Evolutionary conservation across 2,113 vertebrate genomes (phyloP).

Genomic region (Pipa parva): DNA sequence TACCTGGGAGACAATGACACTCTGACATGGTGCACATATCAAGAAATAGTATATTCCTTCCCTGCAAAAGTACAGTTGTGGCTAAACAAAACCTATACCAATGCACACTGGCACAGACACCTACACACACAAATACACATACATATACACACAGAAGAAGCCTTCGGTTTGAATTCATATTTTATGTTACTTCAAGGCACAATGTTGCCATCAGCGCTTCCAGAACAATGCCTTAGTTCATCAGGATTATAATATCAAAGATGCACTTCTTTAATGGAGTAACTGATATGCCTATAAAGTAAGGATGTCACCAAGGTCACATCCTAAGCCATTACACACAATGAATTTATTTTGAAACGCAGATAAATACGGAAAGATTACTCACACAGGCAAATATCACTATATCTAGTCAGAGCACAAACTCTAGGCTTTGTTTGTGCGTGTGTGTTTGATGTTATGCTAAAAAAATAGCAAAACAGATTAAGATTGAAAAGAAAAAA

Average conservation of each 20-base stretch:
- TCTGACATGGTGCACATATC: constrained; percentile 96
- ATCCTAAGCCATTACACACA: background rate
- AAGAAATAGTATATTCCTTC: constrained; percentile 92
- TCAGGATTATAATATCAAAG: background rate
- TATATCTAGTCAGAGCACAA: too few species aligned
- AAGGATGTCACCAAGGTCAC: constrained; percentile 8
- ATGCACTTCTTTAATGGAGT: constrained; percentile 1
- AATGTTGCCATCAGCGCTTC: background rate
- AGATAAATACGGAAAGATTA: background rate
- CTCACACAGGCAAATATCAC: too few species aligned
- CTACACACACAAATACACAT: too few species aligned
- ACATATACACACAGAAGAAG: too few species aligned
- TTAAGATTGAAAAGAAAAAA: too few species aligned
- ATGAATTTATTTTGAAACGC: background rate
- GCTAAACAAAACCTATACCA: too few species aligned
- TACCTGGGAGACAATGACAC: constrained; percentile 98
- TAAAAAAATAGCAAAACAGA: too few species aligned
- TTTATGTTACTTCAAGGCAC: background rate
- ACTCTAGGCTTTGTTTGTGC: too few species aligned
- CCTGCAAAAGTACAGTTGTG: too few species aligned
- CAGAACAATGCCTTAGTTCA: background rate
- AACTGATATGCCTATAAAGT: constrained; percentile 2
- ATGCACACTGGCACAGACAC: too few species aligned
- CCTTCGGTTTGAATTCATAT: background rate
- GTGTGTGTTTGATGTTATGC: too few species aligned